Conservation (phyloP, 2,888 invertebrate genomes). For the Bellardia bayeri region DNA sequence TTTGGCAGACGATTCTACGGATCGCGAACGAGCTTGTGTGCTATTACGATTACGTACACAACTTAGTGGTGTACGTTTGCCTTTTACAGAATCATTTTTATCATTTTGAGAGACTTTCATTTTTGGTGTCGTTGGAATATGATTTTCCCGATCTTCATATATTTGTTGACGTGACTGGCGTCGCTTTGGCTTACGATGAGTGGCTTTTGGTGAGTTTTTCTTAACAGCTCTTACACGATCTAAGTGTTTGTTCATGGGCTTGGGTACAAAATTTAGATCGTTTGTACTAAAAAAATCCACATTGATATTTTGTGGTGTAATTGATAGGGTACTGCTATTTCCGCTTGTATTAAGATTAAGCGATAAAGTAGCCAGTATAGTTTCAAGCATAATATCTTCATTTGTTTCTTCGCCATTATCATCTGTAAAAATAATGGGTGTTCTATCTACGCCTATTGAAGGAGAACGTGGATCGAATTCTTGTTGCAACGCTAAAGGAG, state of each 20-base stretch:
- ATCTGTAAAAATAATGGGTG: conserved; percentile 81
- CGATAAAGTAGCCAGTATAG: conserved; percentile 79
- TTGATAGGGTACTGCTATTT: conserved; percentile 78
- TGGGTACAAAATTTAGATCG: not conserved
- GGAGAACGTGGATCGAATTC: conserved; percentile 82
- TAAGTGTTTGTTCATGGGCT: conserved; percentile 77
- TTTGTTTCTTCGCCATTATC: conserved; percentile 77
- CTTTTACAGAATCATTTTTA: conserved; percentile 18
- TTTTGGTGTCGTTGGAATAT: conserved; percentile 71
- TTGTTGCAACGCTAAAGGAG: conserved; percentile 69
- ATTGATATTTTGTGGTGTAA: conserved; percentile 49
- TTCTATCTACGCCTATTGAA: conserved; percentile 81
- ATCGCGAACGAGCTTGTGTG: conserved; percentile 78
- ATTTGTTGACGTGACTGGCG: conserved; percentile 74
- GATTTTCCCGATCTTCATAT: conserved; percentile 78
- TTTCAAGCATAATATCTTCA: conserved; percentile 82
- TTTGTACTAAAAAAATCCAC: not conserved
- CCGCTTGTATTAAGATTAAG: conserved; percentile 79
- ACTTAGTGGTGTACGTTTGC: conserved; percentile 80
- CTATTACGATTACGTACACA: conserved; percentile 81
- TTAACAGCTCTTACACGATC: conserved; percentile 79
- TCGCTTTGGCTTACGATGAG: conserved; percentile 74
- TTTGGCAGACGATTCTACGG: conserved; percentile 77
- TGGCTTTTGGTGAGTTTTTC: conserved; percentile 60
- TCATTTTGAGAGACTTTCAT: conserved; percentile 30